Evolutionary conservation across 2,888 invertebrate species (phyloP).

Genomic region (Hemicrepidius hirtus): DNA sequence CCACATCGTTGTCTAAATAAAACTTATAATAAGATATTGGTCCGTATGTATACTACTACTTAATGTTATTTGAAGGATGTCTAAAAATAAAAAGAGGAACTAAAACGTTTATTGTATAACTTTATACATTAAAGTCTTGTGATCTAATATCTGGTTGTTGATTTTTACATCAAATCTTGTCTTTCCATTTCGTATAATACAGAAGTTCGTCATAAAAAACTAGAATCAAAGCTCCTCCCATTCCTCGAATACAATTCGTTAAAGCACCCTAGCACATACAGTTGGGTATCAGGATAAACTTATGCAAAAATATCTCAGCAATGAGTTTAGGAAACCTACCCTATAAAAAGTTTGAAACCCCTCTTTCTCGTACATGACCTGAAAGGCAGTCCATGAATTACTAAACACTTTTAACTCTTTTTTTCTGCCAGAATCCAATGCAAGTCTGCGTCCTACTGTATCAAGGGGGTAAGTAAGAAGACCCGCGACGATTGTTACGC

Average conservation of each 20-base stretch:
- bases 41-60: too few relatives aligned
- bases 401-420: constrained; percentile 30
- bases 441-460: constrained; percentile 22
- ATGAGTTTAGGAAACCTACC: constrained; percentile 17
- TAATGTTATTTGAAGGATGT: too few relatives aligned
- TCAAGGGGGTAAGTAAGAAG: constrained; percentile 11
- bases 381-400: constrained; percentile 28
- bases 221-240: constrained; percentile 53
- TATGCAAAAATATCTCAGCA: too few relatives aligned
- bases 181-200: constrained; percentile 25
- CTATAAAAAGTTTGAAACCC: constrained; percentile 52
- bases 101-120: not conserved
- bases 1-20: too few relatives aligned
- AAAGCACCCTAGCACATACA: constrained; percentile 44
- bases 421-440: constrained; percentile 42
- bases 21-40: too few relatives aligned
- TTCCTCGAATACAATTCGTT: constrained; percentile 48
- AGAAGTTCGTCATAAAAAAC: constrained; percentile 55
- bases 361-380: constrained; percentile 38
- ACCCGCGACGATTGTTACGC: constrained; percentile 4
- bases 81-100: too few relatives aligned
- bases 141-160: not conserved
- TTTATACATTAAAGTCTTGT: not conserved
- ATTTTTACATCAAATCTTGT: not conserved
- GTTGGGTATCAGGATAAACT: too few relatives aligned